Evolutionary conservation across 2,797 vertebrate genomes (phyloP).

Genomic region (Rachycentron canadum): DNA sequence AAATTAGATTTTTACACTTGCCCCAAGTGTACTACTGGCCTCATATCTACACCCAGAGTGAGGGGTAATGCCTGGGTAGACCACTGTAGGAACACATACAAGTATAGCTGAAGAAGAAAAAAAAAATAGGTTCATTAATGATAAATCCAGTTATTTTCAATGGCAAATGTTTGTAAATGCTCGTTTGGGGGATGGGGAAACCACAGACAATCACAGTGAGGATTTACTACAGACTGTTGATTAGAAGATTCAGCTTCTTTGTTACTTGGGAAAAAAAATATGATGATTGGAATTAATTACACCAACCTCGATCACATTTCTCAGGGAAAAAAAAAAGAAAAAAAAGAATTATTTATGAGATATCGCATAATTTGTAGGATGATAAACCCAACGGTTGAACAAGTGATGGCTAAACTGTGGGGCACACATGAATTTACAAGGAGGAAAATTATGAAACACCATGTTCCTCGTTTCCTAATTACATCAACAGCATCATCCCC

Average conservation of each 20-base stretch:
- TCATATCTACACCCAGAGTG: slow-evolving; percentile 33
- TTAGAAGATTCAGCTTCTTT: background rate
- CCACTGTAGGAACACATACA: background rate
- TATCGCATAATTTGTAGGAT: background rate
- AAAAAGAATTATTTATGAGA: slow-evolving; percentile 1
- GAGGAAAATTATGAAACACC: slow-evolving; percentile 8
- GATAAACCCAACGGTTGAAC: slow-evolving; percentile 4
- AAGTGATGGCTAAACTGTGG: background rate
- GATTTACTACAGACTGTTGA: background rate
- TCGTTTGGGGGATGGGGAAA: background rate
- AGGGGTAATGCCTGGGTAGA: slow-evolving; percentile 15
- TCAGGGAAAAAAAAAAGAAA: too few species aligned
- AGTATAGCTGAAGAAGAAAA: background rate
- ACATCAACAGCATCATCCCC: slow-evolving; percentile 4
- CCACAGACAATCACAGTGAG: background rate
- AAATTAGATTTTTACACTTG: slow-evolving; percentile 62
- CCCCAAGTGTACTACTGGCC: slow-evolving; percentile 60
- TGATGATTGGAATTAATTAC: background rate
- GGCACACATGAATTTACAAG: background rate
- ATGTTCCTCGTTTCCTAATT: slow-evolving; percentile 24
- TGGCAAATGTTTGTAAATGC: background rate
- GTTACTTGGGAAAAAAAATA: background rate
- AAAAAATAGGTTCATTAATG: background rate
- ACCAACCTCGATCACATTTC: background rate
- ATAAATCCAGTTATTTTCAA: background rate